A percentile compares a stretch with the other conserved stretches of the same genome.
These are phyloP conservation scores for Hetaerina americana DNA, from an alignment of 1,140 invertebrate species.

Conservation along the genomic window DNA sequence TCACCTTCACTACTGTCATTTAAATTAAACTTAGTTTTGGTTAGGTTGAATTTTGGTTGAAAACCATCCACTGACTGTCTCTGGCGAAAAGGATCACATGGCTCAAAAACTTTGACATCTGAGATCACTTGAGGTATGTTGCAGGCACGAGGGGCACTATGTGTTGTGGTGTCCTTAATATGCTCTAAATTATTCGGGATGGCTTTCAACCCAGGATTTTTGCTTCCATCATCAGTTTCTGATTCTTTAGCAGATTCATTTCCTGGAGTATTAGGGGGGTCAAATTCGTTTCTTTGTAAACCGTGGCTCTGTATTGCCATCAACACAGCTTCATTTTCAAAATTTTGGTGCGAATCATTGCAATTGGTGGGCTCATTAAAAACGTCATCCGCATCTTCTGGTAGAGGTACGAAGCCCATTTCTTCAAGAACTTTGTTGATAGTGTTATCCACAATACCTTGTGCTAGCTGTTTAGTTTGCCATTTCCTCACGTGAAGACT, in stretches of 20 bases:
- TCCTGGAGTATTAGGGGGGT: not conserved
- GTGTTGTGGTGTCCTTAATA: conserved; percentile 17
- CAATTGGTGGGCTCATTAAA: conserved; percentile 27
- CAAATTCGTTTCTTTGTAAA: conserved; percentile 27
- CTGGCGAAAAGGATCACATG: not conserved
- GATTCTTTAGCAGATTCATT: conserved; percentile 8
- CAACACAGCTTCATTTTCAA: conserved; percentile 50
- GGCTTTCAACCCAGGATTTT: conserved; percentile 13
- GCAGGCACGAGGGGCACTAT: not conserved
- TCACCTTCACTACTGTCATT: not conserved
- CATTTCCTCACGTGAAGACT: conserved; percentile 33
- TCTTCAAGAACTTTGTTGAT: conserved; percentile 53
- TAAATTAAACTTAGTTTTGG: not conserved
- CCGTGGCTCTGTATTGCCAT: conserved; percentile 49
- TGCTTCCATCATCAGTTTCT: not conserved
- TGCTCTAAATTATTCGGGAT: conserved; percentile 12
- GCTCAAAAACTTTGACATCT: conserved; percentile 10
- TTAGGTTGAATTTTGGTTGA: not conserved
- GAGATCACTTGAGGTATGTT: conserved; percentile 14
- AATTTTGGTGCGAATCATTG: conserved; percentile 34
- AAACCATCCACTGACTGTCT: not conserved
- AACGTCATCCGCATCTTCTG: conserved; percentile 36
- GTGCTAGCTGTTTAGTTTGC: conserved; percentile 54
- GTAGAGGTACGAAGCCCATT: conserved; percentile 37
- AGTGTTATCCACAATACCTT: conserved; percentile 55